Evolutionary conservation across 92 coral and sea anemone genomes (phyloP), one percentile per base, ranked within the genome.

Genomic region (Zoanthus sociatus): DNA sequence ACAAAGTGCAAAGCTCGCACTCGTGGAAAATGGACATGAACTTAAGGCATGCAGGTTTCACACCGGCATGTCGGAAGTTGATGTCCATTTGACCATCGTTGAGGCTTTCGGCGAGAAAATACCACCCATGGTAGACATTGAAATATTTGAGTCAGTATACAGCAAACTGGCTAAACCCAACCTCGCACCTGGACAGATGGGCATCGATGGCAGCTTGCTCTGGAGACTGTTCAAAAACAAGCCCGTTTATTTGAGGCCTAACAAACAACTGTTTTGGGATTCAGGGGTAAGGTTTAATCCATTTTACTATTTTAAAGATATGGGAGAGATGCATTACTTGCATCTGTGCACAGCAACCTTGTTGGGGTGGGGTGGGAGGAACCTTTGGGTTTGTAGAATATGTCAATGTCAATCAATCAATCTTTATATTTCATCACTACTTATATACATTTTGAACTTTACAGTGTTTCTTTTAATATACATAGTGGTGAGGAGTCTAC

Each of bases 221-320:
- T 83, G 81, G 82, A 83, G 89, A 48, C 54, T 84, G n/a, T 89
- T 77, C 69, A 78, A 77, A 68, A 84, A 50, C 86, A 89, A 89
- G 51, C 92, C 89, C 44, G 81, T 89, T 9, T 89, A 84, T 26
- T 56, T 84, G 78, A 78, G 89, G 74, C 92, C 92, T 26, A 84
- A 73, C 68, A 68, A 30, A 76, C 81, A 76, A 76, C 81, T 76
- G 81, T 18, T 76, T 76, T 16, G 3, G 44, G 18, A 76, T 54
- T 76, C 67, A 76, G 12, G 17, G 67, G 81, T 51, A 76, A 0
- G 81, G 9, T 18, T 51, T 76, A 76, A 76, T 76, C 26, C 26
- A 26, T 26, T 26, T 26, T 26, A 26, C 26, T 26, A 26, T 26
- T 26, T 26, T 26, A 26, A 26, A 26, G 26, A 26, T 26, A 26